Evolutionary conservation across 2,797 vertebrate genomes (phyloP).

Genomic region (Pangasius krempfi): DNA sequence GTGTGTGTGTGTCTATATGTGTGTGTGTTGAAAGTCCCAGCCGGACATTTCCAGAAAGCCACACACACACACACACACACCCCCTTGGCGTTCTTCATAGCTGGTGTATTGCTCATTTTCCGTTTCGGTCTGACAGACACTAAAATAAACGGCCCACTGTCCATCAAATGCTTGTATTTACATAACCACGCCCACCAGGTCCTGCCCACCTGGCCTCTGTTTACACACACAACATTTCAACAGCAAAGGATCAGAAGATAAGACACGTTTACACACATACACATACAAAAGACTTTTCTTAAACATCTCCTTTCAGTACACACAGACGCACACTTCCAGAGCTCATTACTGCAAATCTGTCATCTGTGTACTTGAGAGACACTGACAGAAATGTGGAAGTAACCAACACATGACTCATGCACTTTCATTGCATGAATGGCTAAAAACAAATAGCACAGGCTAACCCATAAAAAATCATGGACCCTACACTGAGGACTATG

Average conservation of each 20-base stretch:
- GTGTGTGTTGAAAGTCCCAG: slow-evolving; percentile 31
- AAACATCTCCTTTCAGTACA: background rate
- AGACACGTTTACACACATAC: background rate
- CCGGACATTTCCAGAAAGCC: slow-evolving; percentile 28
- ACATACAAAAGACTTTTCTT: slow-evolving; percentile 7
- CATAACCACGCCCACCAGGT: slow-evolving; percentile 30
- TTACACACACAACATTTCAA: slow-evolving; percentile 7
- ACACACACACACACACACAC: slow-evolving; percentile 18
- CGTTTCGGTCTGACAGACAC: slow-evolving; percentile 52
- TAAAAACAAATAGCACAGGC: background rate
- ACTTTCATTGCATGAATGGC: background rate
- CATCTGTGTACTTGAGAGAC: slow-evolving; percentile 20
- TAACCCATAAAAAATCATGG: background rate
- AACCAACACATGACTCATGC: slow-evolving; percentile 2
- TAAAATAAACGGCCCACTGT: slow-evolving; percentile 47
- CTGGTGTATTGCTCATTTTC: slow-evolving; percentile 51
- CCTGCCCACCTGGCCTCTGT: slow-evolving; percentile 5
- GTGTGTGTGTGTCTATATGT: slow-evolving; percentile 22
- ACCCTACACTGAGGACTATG: background rate
- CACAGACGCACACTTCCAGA: background rate
- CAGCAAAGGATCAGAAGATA: slow-evolving; percentile 3
- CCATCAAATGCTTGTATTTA: slow-evolving; percentile 46
- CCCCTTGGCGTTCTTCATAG: slow-evolving; percentile 50
- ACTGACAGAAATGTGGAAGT: slow-evolving; percentile 17
- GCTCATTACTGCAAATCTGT: slow-evolving; percentile 14